phyloP scores from a whole-genome alignment of 1,140 invertebrate genomes.

The Aplysia californica region DNA sequence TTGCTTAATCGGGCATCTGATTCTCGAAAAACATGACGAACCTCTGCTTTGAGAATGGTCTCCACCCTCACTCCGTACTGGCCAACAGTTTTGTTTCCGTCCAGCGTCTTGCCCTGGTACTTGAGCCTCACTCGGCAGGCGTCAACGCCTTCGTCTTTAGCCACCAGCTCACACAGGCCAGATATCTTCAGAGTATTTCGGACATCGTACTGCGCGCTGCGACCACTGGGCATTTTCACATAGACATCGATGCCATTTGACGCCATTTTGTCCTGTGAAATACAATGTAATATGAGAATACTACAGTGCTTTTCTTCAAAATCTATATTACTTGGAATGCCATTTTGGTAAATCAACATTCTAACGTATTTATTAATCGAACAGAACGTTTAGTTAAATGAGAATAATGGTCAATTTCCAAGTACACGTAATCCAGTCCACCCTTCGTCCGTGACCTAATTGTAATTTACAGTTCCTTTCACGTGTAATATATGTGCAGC shows the following conservation, averaged over 20 bases:
- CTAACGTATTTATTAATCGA: too few relatives aligned
- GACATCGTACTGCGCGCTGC: slow-evolving; percentile 34
- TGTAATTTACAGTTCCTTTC: too few relatives aligned
- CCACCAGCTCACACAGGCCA: slow-evolving; percentile 37
- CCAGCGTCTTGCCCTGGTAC: slow-evolving; percentile 54
- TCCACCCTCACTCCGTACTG: slow-evolving; percentile 47
- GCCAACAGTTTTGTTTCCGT: slow-evolving; percentile 35
- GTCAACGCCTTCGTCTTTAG: slow-evolving; percentile 43
- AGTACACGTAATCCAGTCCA: too few relatives aligned
- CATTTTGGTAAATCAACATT: too few relatives aligned
- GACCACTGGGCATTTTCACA: slow-evolving; percentile 46
- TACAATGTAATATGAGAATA: too few relatives aligned
- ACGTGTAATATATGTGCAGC: too few relatives aligned
- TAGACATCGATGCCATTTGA: slow-evolving; percentile 42
- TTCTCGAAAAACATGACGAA: slow-evolving; percentile 32
- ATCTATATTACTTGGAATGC: too few relatives aligned
- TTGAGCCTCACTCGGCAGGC: slow-evolving; percentile 39
- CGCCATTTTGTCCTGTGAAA: neutral
- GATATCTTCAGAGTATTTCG: slow-evolving; percentile 13
- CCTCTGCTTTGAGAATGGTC: slow-evolving; percentile 53
- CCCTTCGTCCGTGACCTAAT: too few relatives aligned
- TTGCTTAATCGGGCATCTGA: too few relatives aligned
- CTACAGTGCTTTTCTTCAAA: too few relatives aligned
- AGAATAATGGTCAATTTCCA: too few relatives aligned
- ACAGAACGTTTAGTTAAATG: too few relatives aligned